A percentile compares a stretch with the other conserved stretches of the same genome.
Conservation (phyloP, 1,140 invertebrate genomes). For the Samia ricini region DNA sequence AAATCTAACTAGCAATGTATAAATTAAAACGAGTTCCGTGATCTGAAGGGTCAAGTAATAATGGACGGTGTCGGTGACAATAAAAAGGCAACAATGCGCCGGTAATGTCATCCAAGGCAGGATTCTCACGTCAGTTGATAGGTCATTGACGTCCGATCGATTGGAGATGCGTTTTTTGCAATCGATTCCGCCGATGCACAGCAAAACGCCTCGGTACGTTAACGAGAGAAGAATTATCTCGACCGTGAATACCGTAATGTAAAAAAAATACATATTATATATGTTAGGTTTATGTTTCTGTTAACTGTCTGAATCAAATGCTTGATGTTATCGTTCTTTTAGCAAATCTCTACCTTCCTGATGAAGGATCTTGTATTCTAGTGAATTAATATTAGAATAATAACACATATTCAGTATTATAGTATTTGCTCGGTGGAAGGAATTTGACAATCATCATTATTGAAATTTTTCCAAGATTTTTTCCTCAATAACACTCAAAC, state of each 20-base stretch:
- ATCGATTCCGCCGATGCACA: constrained; percentile 43
- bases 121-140: constrained; percentile 59
- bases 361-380: no score
- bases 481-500: no score
- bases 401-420: no score
- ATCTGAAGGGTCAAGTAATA: constrained; percentile 4
- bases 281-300: neutral
- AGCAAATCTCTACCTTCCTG: no score
- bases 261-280: neutral
- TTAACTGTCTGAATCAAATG: neutral
- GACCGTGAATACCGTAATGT: neutral
- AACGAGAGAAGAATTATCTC: constrained; percentile 38
- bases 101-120: constrained; percentile 49
- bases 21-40: neutral
- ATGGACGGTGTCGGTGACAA: constrained; percentile 11
- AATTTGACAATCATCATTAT: no score
- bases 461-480: no score
- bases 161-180: constrained; percentile 46
- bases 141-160: constrained; percentile 63
- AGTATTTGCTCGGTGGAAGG: no score
- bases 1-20: neutral
- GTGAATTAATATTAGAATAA: no score
- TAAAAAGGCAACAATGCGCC: constrained; percentile 55
- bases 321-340: no score
- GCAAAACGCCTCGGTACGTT: constrained; percentile 35